Percentiles rank a stretch among this genome's conserved stretches.
phyloP scores from a whole-genome alignment of 2,113 vertebrate species.

The Tichodroma muraria region DNA sequence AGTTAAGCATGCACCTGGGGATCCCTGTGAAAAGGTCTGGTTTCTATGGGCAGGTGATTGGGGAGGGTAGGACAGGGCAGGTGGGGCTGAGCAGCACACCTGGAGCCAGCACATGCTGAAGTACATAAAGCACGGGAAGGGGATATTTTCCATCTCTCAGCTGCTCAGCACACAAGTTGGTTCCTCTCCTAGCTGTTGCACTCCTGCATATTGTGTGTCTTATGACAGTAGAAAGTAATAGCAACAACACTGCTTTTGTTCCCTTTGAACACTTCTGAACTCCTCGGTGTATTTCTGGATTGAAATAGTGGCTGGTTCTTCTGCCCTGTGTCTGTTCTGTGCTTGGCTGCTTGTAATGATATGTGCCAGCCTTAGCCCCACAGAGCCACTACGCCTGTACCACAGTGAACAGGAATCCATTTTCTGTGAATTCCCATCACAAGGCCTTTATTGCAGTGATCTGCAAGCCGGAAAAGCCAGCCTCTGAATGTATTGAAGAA shows the following conservation, averaged over 20 bases:
- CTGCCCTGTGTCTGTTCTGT: not conserved
- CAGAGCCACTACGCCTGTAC: not conserved
- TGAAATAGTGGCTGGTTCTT: not conserved
- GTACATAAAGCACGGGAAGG: not conserved
- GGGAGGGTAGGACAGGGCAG: not conserved
- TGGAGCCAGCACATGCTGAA: not conserved
- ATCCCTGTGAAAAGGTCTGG: not conserved
- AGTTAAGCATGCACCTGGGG: not conserved
- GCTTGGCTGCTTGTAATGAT: not conserved
- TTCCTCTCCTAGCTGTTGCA: not conserved
- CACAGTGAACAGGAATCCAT: not conserved
- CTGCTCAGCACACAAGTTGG: not conserved
- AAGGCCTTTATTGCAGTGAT: not conserved
- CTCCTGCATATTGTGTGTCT: not conserved
- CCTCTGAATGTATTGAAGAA: not conserved
- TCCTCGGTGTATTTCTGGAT: not conserved
- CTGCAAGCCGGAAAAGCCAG: not conserved
- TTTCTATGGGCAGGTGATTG: accelerated
- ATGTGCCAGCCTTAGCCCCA: not conserved
- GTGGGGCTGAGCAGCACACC: not conserved
- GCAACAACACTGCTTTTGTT: not conserved
- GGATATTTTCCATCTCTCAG: not conserved
- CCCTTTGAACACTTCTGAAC: not conserved
- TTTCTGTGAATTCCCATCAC: not conserved
- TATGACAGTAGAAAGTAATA: not conserved